Evolutionary conservation across 2,797 vertebrate genomes (phyloP).

Genomic region (Halcyon smyrnensis): DNA sequence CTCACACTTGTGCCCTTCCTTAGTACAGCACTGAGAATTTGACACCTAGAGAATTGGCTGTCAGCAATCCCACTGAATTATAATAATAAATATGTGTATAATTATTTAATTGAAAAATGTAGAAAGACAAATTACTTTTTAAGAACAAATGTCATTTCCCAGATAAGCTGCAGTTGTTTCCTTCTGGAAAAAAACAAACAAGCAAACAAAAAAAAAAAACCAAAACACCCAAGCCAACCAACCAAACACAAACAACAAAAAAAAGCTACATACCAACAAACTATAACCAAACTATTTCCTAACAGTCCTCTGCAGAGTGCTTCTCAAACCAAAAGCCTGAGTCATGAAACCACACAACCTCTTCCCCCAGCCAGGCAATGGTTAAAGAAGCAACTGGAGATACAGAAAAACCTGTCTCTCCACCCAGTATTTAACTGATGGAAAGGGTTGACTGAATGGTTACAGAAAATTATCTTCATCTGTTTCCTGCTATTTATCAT

Average conservation of each 20-base stretch:
- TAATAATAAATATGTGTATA: neutral
- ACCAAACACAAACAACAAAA: too few species aligned
- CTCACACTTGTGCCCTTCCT: neutral
- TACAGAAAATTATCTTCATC: neutral
- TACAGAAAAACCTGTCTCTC: neutral
- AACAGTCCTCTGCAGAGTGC: neutral
- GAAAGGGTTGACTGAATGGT: neutral
- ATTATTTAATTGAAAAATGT: neutral
- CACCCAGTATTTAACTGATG: too few species aligned
- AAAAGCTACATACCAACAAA: neutral
- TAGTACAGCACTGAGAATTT: neutral
- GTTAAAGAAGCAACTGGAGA: accelerated
- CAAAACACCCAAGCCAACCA: neutral
- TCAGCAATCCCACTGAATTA: neutral
- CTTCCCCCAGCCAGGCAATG: neutral
- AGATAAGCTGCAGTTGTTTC: neutral
- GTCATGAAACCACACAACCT: neutral
- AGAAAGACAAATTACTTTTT: neutral
- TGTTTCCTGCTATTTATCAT: neutral
- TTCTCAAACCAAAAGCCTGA: neutral
- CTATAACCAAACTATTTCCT: neutral
- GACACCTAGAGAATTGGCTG: neutral
- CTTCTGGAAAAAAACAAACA: neutral
- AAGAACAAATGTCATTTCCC: neutral
- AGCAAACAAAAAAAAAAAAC: neutral